Evolutionary conservation across 2,113 vertebrate species (phyloP), one percentile per base, ranked within the genome.

Genomic region (Xerus inauris): DNA sequence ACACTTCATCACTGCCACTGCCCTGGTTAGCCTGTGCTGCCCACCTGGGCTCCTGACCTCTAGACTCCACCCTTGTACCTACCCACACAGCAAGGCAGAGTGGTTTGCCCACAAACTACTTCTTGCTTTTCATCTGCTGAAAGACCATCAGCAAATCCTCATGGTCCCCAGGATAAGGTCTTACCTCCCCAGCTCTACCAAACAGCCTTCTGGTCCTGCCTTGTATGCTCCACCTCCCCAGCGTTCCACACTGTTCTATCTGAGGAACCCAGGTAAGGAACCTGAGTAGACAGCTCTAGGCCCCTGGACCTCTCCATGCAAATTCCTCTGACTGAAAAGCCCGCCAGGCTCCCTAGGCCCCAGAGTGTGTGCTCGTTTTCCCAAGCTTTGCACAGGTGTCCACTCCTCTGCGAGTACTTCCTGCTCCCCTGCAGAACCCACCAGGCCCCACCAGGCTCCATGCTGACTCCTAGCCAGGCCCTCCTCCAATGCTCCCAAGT

Each of bases 341-440:
- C 49, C 26, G 73, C 13, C 59, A 12, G 72, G 24, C 42, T 92
- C 73, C 14, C 42, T 7, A 0, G 32, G 59, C 14, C 67, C 73
- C 54, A 75, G 69, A 35, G 12, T 3, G 0, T 83, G 77, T 22
- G 12, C 59, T 92, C 30, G 51, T 71, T 86, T 62, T 89, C 51
- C 49, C 51, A 22, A 91, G 82, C 67, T 81, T 26, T 71, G 40
- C 45, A 8, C 0, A 0, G 28, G 40, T 5, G 62, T 26, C 77
- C 45, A 0, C 30, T 67, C 35, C 30, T 24, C 35, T 3, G 0
- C 2, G 5, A 28, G 40, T 54, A 72, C 2, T 1, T 40, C 57
- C 54, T 12, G 30, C 1, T 2, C 4, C 59, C 32, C 0, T 11
- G 30, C 26, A 45, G 62, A 32, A 42, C 32, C 1, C 8, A 42